phyloP scores from a whole-genome alignment of 2,888 invertebrate species.

The Pandemis heparana region DNA sequence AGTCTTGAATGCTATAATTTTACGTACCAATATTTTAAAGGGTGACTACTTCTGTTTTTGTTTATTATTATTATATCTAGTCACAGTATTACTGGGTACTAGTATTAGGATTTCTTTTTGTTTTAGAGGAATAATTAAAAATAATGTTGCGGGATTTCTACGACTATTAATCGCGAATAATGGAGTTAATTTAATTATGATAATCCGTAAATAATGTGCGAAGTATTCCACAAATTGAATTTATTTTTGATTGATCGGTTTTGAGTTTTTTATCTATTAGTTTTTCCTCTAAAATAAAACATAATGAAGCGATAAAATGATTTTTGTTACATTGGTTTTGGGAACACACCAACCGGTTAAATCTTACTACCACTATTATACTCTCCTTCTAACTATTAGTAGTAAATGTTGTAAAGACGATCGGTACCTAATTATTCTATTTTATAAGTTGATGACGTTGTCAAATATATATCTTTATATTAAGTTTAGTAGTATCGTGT shows the following conservation, averaged over 20 bases:
- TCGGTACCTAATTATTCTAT: slow-evolving; percentile 66
- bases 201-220: background rate
- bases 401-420: slow-evolving; percentile 60
- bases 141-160: background rate
- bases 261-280: background rate
- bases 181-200: background rate
- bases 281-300: slow-evolving; percentile 37
- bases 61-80: slow-evolving; percentile 67
- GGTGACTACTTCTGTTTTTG: slow-evolving; percentile 53
- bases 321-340: slow-evolving; percentile 39
- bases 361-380: slow-evolving; percentile 43
- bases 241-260: background rate
- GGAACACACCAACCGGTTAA: slow-evolving; percentile 31
- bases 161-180: too few species aligned
- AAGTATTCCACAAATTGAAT: background rate
- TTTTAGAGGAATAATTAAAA: slow-evolving; percentile 42
- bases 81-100: slow-evolving; percentile 77
- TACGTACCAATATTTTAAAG: slow-evolving; percentile 49
- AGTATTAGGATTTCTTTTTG: slow-evolving; percentile 55
- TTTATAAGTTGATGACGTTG: slow-evolving; percentile 82
- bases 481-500: slow-evolving; percentile 55
- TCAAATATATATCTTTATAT: slow-evolving; percentile 82
- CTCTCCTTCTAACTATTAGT: slow-evolving; percentile 56
- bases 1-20: slow-evolving; percentile 39
- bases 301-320: background rate